phyloP scores from a whole-genome alignment of 2,888 invertebrate species.

The Heliconius ethilla region DNA sequence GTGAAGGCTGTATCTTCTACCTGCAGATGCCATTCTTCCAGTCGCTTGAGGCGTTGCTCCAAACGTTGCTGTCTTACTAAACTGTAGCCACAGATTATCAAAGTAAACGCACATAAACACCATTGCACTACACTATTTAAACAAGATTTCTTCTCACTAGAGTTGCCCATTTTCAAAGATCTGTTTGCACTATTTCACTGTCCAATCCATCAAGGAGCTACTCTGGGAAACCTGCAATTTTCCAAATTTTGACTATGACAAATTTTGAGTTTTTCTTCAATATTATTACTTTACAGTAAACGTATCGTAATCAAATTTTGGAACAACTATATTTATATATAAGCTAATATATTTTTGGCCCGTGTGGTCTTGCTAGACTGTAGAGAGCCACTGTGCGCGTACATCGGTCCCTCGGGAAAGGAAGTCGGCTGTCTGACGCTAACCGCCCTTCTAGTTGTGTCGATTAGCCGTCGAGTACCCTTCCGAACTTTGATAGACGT shows the following conservation, averaged over 20 bases:
- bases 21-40: constrained; percentile 60
- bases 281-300: not conserved
- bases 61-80: constrained; percentile 69
- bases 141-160: constrained; percentile 59
- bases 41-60: constrained; percentile 66
- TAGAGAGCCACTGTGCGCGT: constrained; percentile 53
- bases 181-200: constrained; percentile 58
- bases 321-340: constrained; percentile 29
- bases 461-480: constrained; percentile 74
- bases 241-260: not conserved
- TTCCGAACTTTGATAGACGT: constrained; percentile 78
- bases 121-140: constrained; percentile 72
- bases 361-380: constrained; percentile 51
- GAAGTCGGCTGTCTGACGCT: constrained; percentile 73
- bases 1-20: constrained; percentile 49
- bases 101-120: constrained; percentile 71
- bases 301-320: constrained; percentile 23
- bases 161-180: constrained; percentile 52
- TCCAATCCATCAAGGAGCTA: constrained; percentile 42
- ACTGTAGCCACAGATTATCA: constrained; percentile 67
- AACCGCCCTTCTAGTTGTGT: constrained; percentile 79
- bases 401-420: constrained; percentile 74
- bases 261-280: not conserved
- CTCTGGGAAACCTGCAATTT: constrained; percentile 10
- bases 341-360: constrained; percentile 32